Base-by-base conservation (phyloP, 2,113 vertebrate species). In the Poecilia latipinna region DNA sequence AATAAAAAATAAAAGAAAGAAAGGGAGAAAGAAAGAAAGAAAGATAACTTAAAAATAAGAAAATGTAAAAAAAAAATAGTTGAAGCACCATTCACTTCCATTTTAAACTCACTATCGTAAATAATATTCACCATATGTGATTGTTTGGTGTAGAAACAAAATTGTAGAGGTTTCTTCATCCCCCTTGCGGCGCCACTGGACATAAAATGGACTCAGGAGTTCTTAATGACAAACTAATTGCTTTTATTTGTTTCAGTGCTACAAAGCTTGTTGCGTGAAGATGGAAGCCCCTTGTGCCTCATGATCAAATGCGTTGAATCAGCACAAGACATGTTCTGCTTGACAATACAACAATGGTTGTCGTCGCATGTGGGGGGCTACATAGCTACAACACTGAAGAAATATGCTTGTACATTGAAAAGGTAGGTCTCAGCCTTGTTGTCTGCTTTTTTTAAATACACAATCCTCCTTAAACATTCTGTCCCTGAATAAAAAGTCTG, bases 241-340 rank as follows among this genome's bases (percentile, higher is more conserved):
- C 80, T 83, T 91, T 92, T 94, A 91, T 94, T 94, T 57, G 51
- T 72, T 87, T 81, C 79, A 82, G 84, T 90, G 89, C 90, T 93
- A 92, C 89, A 92, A 88, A 93, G 92, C 91, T 91, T 74, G 68
- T 89, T 84, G 74, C 60, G 78, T 89, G 67, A 71, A 17, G 76
- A 83, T 67, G 63, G 70, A 87, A 82, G 85, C 68, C 77, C 84
- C 42, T 15, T 65, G 71, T 68, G 78, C 74, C 77, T 86, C 80
- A 80, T 72, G 82, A 65, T 78, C 64, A 66, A 77, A 91, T 90
- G 89, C 84, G 88, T 89, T 89, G 80, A 91, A 83, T 87, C 83
- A 79, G 86, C 86, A 91, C 87, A 91, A 78, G 91, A 88, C 86
- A 88, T 68, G 72, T 86, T 77, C 89, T 86, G 87, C 87, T 84